phyloP scores from a whole-genome alignment of 2,113 vertebrate species.

The Microtus ochrogaster region DNA sequence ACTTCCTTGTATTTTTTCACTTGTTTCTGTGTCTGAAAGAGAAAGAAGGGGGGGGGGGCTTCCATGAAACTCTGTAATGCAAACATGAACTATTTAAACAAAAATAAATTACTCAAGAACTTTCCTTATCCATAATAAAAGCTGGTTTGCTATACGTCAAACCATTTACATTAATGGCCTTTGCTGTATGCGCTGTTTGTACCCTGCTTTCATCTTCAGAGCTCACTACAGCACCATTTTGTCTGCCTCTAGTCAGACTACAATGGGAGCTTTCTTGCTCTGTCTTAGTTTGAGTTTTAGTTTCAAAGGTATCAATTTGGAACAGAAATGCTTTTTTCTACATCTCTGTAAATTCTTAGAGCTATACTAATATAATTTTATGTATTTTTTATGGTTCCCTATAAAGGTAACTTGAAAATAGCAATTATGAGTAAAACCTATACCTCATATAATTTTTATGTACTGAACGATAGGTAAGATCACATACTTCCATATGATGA shows the following conservation, averaged over 20 bases:
- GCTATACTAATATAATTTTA: not conserved
- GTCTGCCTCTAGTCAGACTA: not conserved
- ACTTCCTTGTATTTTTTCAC: slow-evolving; percentile 96
- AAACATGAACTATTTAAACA: slow-evolving; percentile 15
- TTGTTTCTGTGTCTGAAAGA: slow-evolving; percentile 94
- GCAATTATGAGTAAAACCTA: not conserved
- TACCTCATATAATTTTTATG: not conserved
- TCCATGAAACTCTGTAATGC: slow-evolving; percentile 61
- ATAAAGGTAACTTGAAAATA: not conserved
- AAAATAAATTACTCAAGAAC: slow-evolving; percentile 37
- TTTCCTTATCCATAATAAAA: not conserved
- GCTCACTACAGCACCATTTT: slow-evolving; percentile 25
- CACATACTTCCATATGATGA: not conserved
- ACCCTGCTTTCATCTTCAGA: slow-evolving; percentile 5
- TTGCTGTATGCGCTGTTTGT: not conserved
- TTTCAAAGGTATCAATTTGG: not conserved
- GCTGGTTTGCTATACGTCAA: not conserved
- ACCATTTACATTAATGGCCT: slow-evolving; percentile 55
- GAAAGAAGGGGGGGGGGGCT: slow-evolving; percentile 46
- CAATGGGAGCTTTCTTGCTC: slow-evolving; percentile 4
- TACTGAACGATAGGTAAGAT: not conserved
- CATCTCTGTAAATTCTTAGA: not conserved
- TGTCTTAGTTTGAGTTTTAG: slow-evolving; percentile 19
- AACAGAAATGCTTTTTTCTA: slow-evolving; percentile 33
- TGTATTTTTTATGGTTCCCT: not conserved